Evolutionary conservation across 2,888 invertebrate genomes (phyloP), one percentile per base, ranked within the genome.

Genomic region (Orthonevra nobilis): DNA sequence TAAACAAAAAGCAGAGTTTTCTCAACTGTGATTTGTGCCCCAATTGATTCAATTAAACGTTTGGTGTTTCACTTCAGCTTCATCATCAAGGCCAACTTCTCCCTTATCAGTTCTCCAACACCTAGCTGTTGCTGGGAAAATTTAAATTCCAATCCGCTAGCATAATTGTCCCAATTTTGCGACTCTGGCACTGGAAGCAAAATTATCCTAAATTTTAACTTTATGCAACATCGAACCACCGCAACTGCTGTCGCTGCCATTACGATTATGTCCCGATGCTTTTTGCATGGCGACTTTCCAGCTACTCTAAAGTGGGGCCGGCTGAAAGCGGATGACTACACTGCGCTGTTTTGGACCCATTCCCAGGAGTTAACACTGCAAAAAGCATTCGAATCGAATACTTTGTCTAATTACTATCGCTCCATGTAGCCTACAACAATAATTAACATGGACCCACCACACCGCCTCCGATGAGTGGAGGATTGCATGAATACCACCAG

Each of bases 391-490:
- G 52, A 52, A 72, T 77, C 54, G 77, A 72, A 72, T 72, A 66
- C 72, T 72, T 72, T 72, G 64, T 72, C 77, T 77, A 77, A 77
- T 77, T 77, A 64, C 77, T 60, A 60, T 46, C 64, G 77, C 64
- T 46, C 14, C 54, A 38, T 77, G 77, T 66, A 77, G 77, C 77
- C 66, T 72, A 77, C 77, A 77, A 56, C 70, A 77, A 77, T 66
- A 77, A 77, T 77, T 77, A 77, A 77, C 77, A 72, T 15, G 26
- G 52, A 15, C 34, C 77, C 64, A 46, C n/a, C n/a, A n/a, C n/a
- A n/a, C n/a, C n/a, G n/a, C 46, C 60, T 52, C 46, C 44, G 10
- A 10, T 26, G n/a, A 34, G 52, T n/a, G 10, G 10, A 1, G 12
- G 7, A 10, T 14, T 10, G 14, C 15, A 4, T 17, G 19, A n/a